Evolutionary conservation across 2,113 vertebrate species (phyloP), one percentile per base, ranked within the genome.

Genomic region (Prunella himalayana): DNA sequence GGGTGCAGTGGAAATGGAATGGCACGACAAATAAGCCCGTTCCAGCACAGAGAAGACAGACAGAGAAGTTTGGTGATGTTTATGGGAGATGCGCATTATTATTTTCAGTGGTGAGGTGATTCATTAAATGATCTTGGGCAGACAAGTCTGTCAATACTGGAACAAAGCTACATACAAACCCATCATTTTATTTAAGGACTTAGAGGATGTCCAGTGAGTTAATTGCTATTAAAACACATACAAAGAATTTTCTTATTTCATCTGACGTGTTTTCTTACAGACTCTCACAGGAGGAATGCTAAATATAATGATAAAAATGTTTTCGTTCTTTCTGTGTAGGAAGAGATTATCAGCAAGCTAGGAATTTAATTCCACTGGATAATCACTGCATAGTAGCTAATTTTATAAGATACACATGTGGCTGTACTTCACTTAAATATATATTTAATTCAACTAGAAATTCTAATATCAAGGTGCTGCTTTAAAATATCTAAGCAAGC

Each of bases 161-260:
- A 93, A 87, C 57, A 90, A 83, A 76, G 54, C 68, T 70, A 90
- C 47, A 53, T n/a, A 44, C n/a, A 49, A 69, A 80, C 61, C 3
- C 47, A 25, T 88, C 49, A 45, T 66, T 76, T 90, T 94, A 95
- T 90, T 88, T 80, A 90, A 85, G 73, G 65, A 85, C 85, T 76
- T 44, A 92, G 39, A 60, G 49, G 41, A 83, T 66, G 35, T 54
- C 59, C 92, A 78, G 65, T 64, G 56, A 92, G 75, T 75, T 96
- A 89, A 92, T 39, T 82, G 60, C 20, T 41, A 77, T 66, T 91
- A 96, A 92, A 95, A 88, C 54, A 91, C 5, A 3, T 42, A 31
- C 21, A 65, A 82, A 85, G 60, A 87, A 81, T 61, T 57, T 28
- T 88, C 86, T 82, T 79, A 91, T 76, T 85, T 93, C 87, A 90